phyloP scores from a whole-genome alignment of 2,113 vertebrate genomes.

The Urocynchramus pylzowi region DNA sequence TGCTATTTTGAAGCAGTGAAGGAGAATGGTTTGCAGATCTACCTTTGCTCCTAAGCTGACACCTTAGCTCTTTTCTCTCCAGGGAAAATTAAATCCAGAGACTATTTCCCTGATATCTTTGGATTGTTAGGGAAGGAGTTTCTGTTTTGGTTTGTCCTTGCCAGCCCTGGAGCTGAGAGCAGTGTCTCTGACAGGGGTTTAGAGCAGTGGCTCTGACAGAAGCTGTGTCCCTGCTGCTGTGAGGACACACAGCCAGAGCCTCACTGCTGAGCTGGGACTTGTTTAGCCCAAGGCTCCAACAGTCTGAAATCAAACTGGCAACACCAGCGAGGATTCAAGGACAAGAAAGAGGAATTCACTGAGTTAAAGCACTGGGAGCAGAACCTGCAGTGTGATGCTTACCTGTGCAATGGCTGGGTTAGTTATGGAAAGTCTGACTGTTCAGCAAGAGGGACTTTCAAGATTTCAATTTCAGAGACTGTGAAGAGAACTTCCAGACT shows the following conservation, averaged over 20 bases:
- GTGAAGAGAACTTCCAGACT: not conserved
- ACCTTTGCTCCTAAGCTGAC: not conserved
- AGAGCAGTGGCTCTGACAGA: not conserved
- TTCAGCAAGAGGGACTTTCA: not conserved
- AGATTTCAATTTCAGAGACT: not conserved
- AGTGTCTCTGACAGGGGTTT: not conserved
- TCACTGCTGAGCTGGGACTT: not conserved
- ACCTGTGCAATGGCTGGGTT: not conserved
- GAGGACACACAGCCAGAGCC: not conserved
- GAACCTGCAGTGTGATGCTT: not conserved
- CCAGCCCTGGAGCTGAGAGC: not conserved
- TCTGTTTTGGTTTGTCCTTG: not conserved
- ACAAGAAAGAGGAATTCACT: not conserved
- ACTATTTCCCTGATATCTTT: not conserved
- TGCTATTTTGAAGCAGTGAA: not conserved
- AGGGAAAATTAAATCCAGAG: not conserved
- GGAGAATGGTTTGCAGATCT: not conserved
- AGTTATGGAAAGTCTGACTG: not conserved
- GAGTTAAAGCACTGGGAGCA: not conserved
- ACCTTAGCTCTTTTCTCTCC: not conserved
- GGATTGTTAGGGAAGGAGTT: not conserved
- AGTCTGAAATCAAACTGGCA: not conserved
- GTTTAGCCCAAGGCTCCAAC: not conserved
- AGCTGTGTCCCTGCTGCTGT: not conserved
- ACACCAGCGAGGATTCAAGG: not conserved